Base-by-base conservation (phyloP, 2,888 invertebrate species). In the Acleris literana region DNA sequence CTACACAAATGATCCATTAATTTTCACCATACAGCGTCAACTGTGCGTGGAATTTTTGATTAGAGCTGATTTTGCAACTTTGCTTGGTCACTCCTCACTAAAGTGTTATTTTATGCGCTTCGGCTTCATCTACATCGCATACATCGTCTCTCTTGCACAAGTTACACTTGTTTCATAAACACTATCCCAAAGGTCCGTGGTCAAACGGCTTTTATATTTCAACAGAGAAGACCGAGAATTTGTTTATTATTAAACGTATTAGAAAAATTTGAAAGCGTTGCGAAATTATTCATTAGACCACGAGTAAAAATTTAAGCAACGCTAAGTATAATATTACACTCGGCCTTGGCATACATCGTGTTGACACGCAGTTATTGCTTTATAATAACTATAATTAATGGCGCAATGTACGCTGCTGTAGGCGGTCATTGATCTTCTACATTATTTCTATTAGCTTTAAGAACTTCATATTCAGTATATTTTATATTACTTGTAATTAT, bases 321-420 rank as follows among this genome's bases (percentile, higher is more conserved):
- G 51, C 51, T 60, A 56, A 25, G 54, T 69, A 68, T 39, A 11
- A 39, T 73, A 65, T 69, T 72, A 64, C 61, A 56, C 58, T 18
- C 69, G 74, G 74, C 82, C 82, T 82, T 82, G 81, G 75, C 81
- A 72, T 66, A 73, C 68, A 72, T 69, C 57, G 63, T 66, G 71
- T 68, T 71, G 60, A 64, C 54, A 63, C 55, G 70, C 68, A 20
- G 62, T 61, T 73, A 73, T 69, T 65, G 68, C 69, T 67, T 69
- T 72, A 62, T 73, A 74, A 75, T 70, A 68, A 60, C 49, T 58
- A 67, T 72, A 72, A 74, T 70, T 77, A 73, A 69, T 77, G 72
- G 63, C 63, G 76, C 70, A 77, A 78, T 71, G 43, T 48, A 69
- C 65, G 66, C 71, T 71, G 69, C 71, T 72, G 68, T 68, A 60